Conservation (phyloP, 1,140 invertebrate genomes). For the Bombyx mori region ASM3026992v2 NC_085110.1:4564001-4564500, state of each 20-base stretch:
- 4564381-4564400: conserved; percentile 52
- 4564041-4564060: conserved; percentile 12
- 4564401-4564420: conserved; percentile 45
- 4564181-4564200: conserved; percentile 64
- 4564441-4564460: conserved; percentile 3
- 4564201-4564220: conserved; percentile 57
- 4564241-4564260: conserved; percentile 67
- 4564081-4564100: conserved; percentile 21
- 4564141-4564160: conserved; percentile 63
- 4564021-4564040: conserved; percentile 17
- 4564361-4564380: conserved; percentile 52
- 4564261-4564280: conserved; percentile 58
- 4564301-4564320: conserved; percentile 57
- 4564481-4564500: no score
- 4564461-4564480: no score
- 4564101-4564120: conserved; percentile 48
- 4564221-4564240: conserved; percentile 50
- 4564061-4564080: not conserved
- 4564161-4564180: conserved; percentile 36
- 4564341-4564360: conserved; percentile 41
- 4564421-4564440: conserved; percentile 17
- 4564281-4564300: conserved; percentile 53
- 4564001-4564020: conserved; percentile 1
- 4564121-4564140: conserved; percentile 32
- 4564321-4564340: conserved; percentile 38